Base-by-base conservation (phyloP, 53 echinoderm and acorn worm species). In the Holothuria leucospilota region DNA sequence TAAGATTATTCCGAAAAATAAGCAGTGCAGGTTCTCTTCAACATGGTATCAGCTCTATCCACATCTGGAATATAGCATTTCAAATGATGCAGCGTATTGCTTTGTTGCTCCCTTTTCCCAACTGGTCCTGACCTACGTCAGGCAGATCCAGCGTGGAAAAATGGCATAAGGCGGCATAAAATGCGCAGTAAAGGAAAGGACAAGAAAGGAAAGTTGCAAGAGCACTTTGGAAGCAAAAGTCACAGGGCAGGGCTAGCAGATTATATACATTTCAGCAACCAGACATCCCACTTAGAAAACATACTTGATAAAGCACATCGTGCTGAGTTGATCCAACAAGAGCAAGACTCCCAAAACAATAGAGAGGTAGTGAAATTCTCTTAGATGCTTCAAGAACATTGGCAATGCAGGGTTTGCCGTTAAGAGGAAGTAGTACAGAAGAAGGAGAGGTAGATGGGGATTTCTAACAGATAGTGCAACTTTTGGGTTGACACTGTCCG, bases 61-160 rank as follows among this genome's bases (percentile, higher is more conserved):
- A 64, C 65, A 64, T 27, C 23, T 64, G 11, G 65, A 64, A 64
- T 64, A 64, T 27, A 64, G 65, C 65, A 64, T 64, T 64, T 64
- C 65, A 7, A 64, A 64, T 24, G 65, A 64, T 24, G 65, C 65
- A 64, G 65, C 11, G 27, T 5, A 24, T 27, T 64, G 65, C 27
- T 64, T 64, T 64, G 5, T 27, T 64, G 65, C 65, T 64, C 65
- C 65, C 65, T 64, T 10, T 64, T 27, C 11, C 65, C 65, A 64
- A 10, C 65, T 10, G 65, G 65, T 6, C 65, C 65, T 10, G 65
- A 27, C 11, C 65, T 5, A 24, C 23, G 11, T 24, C 5, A 24
- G 8, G 5, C 65, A 64, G 65, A 10, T 27, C 65, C 27, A 24
- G 65, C 65, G 23, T 64, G 65, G 65, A 64, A 64, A 27, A 64